Evolutionary conservation across 2,888 invertebrate genomes (phyloP).

Genomic region (Unio pictorum): DNA sequence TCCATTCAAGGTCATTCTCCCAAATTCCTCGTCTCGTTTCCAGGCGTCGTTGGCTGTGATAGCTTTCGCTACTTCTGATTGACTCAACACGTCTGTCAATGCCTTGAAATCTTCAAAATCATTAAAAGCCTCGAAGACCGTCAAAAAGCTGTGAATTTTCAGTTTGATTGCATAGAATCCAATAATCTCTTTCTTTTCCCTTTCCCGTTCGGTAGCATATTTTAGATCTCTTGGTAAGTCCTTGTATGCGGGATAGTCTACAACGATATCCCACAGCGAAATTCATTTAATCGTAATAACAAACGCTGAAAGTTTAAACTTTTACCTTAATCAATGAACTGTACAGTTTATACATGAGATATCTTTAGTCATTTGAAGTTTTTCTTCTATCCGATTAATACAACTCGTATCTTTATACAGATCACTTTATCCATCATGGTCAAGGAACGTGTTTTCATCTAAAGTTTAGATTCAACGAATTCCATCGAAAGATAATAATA

Average conservation of each 20-base stretch:
- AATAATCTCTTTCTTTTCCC: conserved; percentile 26
- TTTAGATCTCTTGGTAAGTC: conserved; percentile 26
- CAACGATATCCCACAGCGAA: neutral
- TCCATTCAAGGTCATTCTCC: conserved; percentile 22
- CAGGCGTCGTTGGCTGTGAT: conserved; percentile 25
- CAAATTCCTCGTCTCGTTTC: conserved; percentile 32
- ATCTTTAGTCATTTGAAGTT: no score
- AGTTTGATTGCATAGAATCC: conserved; percentile 22
- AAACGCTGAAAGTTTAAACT: no score
- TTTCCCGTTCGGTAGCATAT: conserved; percentile 23
- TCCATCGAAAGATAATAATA: no score
- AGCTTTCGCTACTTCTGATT: conserved; percentile 14
- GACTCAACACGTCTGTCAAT: conserved; percentile 15
- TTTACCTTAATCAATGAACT: no score
- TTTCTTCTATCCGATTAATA: no score
- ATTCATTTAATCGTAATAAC: no score
- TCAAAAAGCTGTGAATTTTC: conserved; percentile 27
- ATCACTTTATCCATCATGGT: no score
- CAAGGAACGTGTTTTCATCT: no score
- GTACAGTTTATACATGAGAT: no score
- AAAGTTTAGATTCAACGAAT: no score
- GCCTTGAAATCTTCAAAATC: conserved; percentile 29
- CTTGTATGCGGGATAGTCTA: conserved; percentile 19
- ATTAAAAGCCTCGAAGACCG: conserved; percentile 25
- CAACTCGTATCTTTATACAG: no score